phyloP scores from a whole-genome alignment of 2,888 invertebrate genomes.

The Perizoma flavofasciatum region DNA sequence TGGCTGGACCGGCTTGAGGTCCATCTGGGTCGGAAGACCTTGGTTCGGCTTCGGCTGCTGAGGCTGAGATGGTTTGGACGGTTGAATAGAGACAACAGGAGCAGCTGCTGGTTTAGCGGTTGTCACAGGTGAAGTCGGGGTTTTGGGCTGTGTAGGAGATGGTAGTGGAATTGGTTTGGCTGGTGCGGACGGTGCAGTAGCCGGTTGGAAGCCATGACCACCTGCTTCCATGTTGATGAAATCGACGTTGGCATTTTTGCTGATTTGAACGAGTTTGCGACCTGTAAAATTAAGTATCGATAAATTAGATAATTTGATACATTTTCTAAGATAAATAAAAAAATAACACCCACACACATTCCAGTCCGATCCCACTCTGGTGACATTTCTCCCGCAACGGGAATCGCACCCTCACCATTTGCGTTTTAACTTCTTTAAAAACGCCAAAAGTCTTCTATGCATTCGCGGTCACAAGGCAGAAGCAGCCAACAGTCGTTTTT shows the following conservation, averaged over 20 bases:
- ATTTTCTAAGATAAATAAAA: too few relatives aligned
- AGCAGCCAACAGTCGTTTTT: too few relatives aligned
- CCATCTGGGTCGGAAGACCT: conserved; percentile 48
- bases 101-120: conserved; percentile 40
- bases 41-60: conserved; percentile 33
- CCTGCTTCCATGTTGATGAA: conserved; percentile 78
- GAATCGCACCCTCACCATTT: too few relatives aligned
- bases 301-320: too few relatives aligned
- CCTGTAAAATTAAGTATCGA: conserved; percentile 45
- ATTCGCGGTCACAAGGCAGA: too few relatives aligned
- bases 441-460: too few relatives aligned
- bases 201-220: conserved; percentile 39
- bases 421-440: too few relatives aligned
- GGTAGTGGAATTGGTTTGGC: conserved; percentile 35
- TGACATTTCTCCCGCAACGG: too few relatives aligned
- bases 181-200: conserved; percentile 35
- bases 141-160: conserved; percentile 12
- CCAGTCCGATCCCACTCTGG: too few relatives aligned
- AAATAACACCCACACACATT: too few relatives aligned
- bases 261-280: conserved; percentile 62
- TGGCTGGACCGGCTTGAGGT: conserved; percentile 59
- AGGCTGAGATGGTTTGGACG: conserved; percentile 32
- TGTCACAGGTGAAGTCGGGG: conserved; percentile 26
- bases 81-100: conserved; percentile 30
- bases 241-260: conserved; percentile 74